Evolutionary conservation across 2,797 vertebrate species (phyloP), one percentile per base, ranked within the genome.

Genomic region (Gouania willdenowi): DNA sequence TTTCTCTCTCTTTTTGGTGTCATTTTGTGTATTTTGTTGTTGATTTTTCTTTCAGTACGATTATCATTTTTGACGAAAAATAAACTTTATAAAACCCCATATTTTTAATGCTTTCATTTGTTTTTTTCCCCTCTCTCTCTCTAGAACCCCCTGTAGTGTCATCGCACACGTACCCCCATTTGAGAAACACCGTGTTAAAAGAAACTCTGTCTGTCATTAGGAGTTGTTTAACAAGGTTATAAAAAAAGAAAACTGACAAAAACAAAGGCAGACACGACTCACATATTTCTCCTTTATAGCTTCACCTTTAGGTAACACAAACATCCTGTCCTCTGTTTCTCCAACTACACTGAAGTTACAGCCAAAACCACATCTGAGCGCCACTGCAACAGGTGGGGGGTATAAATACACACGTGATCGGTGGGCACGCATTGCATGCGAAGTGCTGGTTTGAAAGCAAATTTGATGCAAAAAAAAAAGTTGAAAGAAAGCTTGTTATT

Each of bases 291-390:
- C 68, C 61, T 82, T 75, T 72, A 75, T 69, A 41, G 70, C 47
- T 75, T 75, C 77, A 84, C 70, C 68, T 82, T 74, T 56, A 51
- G 78, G 41, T 68, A 72, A 79, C 41, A 41, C 72, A 73, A 77
- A 75, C 77, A 75, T 77, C 71, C 66, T 74, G 71, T 41, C 43
- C 54, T 65, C 39, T 47, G 48, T 55, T 75, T 19, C 60, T 39
- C 48, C 47, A 36, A 52, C 67, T 50, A 18, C 37, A 54, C 29
- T 4, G 18, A 29, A n/a, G 35, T 42, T 23, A 12, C 38, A 42
- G 65, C 76, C 71, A 77, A 71, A 84, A 81, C 81, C 84, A 84
- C 82, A 87, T 84, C 81, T 75, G 67, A 82, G 45, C 46, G 34
- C 56, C 50, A 13, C 6, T 34, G 42, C 31, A 70, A 47, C 84